Percentiles rank a stretch among this genome's conserved stretches.
phyloP scores from a whole-genome alignment of 2,113 vertebrate genomes.

The Malurus cyaneus region DNA sequence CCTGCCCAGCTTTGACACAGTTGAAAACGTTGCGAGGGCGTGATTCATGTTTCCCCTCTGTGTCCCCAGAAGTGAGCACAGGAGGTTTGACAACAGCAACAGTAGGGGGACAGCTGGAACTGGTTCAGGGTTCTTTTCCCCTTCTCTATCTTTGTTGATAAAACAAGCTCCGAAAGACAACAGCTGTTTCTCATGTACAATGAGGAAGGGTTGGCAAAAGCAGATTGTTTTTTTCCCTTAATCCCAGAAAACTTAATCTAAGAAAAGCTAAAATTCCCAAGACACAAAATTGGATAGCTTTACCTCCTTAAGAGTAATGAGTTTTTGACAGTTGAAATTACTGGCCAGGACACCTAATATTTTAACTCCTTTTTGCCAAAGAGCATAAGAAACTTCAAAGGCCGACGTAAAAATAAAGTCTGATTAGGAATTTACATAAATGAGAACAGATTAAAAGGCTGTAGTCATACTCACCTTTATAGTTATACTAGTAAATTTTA shows the following conservation, averaged over 20 bases:
- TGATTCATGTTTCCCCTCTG: neutral
- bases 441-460: neutral
- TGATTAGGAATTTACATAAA: neutral
- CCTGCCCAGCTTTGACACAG: neutral
- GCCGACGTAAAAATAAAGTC: neutral
- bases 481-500: neutral
- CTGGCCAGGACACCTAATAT: neutral
- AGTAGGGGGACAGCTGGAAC: rapidly evolving
- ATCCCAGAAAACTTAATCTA: neutral
- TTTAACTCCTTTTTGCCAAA: neutral
- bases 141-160: neutral
- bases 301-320: neutral
- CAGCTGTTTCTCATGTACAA: neutral
- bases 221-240: neutral
- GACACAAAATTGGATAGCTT: neutral
- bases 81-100: neutral
- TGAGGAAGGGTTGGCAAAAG: neutral
- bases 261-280: neutral
- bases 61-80: rapidly evolving
- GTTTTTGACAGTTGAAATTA: neutral
- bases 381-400: neutral
- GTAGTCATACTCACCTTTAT: neutral
- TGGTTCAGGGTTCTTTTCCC: rapidly evolving
- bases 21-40: rapidly evolving
- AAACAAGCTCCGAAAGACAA: neutral